Evolutionary conservation across 2,113 vertebrate species (phyloP).

Genomic region (Brachypteracias leptosomus): DNA sequence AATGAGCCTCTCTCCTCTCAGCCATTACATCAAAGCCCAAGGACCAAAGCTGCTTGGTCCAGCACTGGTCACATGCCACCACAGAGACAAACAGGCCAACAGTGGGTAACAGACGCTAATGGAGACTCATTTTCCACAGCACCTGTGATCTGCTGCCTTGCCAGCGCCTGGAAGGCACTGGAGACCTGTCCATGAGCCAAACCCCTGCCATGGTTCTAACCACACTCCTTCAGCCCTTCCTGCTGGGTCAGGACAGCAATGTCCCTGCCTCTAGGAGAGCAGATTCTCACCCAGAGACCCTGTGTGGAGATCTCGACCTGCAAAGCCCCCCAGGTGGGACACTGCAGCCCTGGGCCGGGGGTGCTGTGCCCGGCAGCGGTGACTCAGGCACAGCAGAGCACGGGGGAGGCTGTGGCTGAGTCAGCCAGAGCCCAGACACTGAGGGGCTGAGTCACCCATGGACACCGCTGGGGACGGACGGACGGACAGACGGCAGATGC

Average conservation of each 20-base stretch:
- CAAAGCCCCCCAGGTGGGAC: too few species aligned
- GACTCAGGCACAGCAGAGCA: not conserved
- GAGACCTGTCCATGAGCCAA: not conserved
- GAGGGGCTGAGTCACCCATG: not conserved
- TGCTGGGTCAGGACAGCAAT: not conserved
- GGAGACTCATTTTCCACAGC: not conserved
- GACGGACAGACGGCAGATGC: not conserved
- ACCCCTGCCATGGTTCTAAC: not conserved
- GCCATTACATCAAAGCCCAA: rapidly evolving
- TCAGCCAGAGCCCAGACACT: not conserved
- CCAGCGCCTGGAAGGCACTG: not conserved
- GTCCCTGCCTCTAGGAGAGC: not conserved
- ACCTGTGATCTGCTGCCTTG: not conserved
- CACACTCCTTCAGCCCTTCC: not conserved
- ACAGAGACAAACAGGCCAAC: not conserved
- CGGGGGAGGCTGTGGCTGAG: not conserved
- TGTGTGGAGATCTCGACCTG: too few species aligned
- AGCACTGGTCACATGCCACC: not conserved
- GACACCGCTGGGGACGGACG: not conserved
- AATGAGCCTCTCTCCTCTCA: not conserved
- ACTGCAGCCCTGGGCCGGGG: not conserved
- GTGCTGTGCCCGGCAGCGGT: not conserved
- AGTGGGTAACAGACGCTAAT: not conserved
- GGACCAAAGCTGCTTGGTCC: not conserved
- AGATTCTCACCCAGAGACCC: not conserved